Evolutionary conservation across 1,140 invertebrate species (phyloP), one percentile per base, ranked within the genome.

Genomic region (Drosophila melanica): DNA sequence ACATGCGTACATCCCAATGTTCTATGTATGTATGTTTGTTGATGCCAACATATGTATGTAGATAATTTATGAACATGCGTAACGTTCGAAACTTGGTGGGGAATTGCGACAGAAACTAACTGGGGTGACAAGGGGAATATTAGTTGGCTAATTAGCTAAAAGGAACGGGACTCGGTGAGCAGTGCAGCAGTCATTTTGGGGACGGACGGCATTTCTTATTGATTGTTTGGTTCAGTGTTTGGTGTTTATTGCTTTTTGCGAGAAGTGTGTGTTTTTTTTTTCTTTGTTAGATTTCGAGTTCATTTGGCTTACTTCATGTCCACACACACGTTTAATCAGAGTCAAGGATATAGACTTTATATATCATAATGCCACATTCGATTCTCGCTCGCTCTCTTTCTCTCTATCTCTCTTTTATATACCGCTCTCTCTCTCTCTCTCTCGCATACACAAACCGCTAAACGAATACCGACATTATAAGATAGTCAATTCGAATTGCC

Each of bases 301-400:
- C 47, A 63, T 55, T 55, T 57, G 57, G 45, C 58, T 68, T 70
- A 75, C 39, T 65, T 71, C 51, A 71, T 64, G 39, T 44, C 30
- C 47, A 37, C 48, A 68, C 48, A 68, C 54, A 51, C 14, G 48
- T 54, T 39, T 48, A 59, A 59, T 60, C 53, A 58, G 62, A 42
- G 33, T 69, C 33, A 66, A 48, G 23, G 41, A 54, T 50, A 30
- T 54, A 23, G 27, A 11, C 18, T 66, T 12, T 48, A 23, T 37
- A 23, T 37, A 42, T 42, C 42, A 70, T 55, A 45, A 44, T 37
- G 27, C 20, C 44, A 66, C 51, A 65, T 65, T 58, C 51, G 42
- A 66, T 45, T n/a, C 33, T 57, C 23, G 64, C 65, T 60, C 62
- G 67, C 59, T 44, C 59, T 45, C 23, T 55, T 35, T 16, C 35